A percentile compares a stretch with the other conserved stretches of the same genome.
Conservation (phyloP, 2,113 vertebrate species). For the Pristiophorus japonicus region DNA sequence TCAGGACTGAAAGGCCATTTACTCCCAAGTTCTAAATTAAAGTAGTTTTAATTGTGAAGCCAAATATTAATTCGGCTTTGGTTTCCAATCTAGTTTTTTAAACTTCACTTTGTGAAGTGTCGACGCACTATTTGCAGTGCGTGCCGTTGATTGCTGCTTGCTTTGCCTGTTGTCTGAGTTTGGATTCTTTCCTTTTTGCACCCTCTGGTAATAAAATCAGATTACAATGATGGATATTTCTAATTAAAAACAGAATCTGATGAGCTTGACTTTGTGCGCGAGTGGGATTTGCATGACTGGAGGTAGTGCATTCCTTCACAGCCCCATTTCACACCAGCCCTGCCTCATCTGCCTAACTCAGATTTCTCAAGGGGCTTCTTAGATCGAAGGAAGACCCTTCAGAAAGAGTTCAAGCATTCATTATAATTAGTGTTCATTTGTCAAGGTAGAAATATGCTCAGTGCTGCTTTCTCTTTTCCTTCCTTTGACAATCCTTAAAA, state of each 20-base stretch:
- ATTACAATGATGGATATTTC: slow-evolving; percentile 26
- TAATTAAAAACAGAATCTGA: slow-evolving; percentile 13
- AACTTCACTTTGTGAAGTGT: background rate
- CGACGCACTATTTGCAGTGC: background rate
- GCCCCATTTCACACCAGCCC: background rate
- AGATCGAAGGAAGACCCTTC: background rate
- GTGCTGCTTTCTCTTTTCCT: background rate
- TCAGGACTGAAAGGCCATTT: too few species aligned
- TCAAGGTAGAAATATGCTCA: background rate
- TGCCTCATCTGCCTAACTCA: background rate
- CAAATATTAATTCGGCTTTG: background rate
- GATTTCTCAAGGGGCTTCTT: background rate
- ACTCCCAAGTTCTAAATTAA: background rate
- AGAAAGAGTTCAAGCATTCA: slow-evolving; percentile 24
- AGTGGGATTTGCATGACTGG: slow-evolving; percentile 12
- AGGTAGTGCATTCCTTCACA: slow-evolving; percentile 8
- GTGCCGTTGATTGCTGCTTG: background rate
- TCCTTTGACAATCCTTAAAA: background rate
- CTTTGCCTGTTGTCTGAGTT: slow-evolving; percentile 14
- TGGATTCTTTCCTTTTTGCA: background rate
- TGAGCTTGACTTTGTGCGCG: slow-evolving; percentile 14
- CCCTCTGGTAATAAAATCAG: slow-evolving; percentile 16
- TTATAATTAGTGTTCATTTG: slow-evolving; percentile 12
- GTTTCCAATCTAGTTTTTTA: background rate
- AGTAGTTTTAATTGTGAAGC: background rate